Base-by-base conservation (phyloP, 2,797 vertebrate genomes). In the Yasuhikotakia modesta region DNA sequence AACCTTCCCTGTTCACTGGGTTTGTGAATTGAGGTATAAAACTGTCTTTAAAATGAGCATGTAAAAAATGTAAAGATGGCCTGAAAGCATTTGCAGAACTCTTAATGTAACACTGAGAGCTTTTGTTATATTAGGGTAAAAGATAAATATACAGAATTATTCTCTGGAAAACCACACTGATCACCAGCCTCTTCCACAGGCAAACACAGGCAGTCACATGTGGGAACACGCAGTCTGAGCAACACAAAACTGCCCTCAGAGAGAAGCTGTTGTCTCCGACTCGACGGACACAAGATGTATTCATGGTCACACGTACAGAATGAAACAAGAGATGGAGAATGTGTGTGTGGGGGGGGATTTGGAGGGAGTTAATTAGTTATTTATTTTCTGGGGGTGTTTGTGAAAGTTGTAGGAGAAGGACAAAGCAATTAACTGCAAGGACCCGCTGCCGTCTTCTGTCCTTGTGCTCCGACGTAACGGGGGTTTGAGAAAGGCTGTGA, bases 381-480 rank as follows among this genome's bases (percentile, higher is more conserved):
- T 92, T 92, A 92, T 92, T 92, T 93, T 86, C 86, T 87, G 83
- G 76, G 86, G 86, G 89, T 91, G 91, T 93, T 93, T 90, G 82
- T 14, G 53, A 61, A 69, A 69, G 87, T 89, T 91, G 58, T 55
- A 91, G 90, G 90, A 88, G 91, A 92, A 93, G 89, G 90, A 90
- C 89, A 91, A 76, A 86, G 88, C 91, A 93, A 93, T 93, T 93
- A 94, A 89, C 91, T 89, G 82, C 86, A 89, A 91, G 89, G 87
- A 91, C 90, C 88, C 88, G 89, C 88, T 87, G 88, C 89, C 89
- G 85, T 85, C 76, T 66, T 87, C 83, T 82, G 80, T 83, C 90
- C 87, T 87, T 83, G 89, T 84, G 82, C 85, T 82, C 55, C 30
- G 57, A 69, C 39, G 76, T 21, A 75, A 53, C 69, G 73, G 48